A percentile compares a stretch with the other conserved stretches of the same genome.
Conservation (phyloP, 2,888 invertebrate genomes). For the Agrotis exclamationis region DNA sequence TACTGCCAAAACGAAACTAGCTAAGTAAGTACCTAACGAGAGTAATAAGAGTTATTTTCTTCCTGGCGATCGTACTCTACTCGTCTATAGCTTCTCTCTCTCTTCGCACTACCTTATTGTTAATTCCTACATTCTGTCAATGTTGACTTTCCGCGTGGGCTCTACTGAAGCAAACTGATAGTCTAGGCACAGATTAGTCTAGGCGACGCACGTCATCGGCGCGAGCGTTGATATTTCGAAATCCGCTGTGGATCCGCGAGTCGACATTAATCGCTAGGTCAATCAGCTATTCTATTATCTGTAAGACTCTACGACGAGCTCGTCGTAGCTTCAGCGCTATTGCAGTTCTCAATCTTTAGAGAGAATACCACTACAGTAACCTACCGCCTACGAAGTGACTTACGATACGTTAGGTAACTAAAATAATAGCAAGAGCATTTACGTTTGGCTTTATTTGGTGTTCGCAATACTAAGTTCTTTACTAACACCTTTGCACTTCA, state of each 20-base stretch:
- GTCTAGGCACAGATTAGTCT: too few relatives aligned
- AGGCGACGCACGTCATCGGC: too few relatives aligned
- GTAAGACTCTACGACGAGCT: too few relatives aligned
- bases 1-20: neutral
- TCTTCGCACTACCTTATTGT: neutral
- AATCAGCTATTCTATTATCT: too few relatives aligned
- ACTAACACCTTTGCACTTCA: conserved; percentile 76
- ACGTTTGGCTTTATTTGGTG: neutral
- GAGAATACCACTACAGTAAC: too few relatives aligned
- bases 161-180: neutral
- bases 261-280: too few relatives aligned
- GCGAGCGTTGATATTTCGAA: too few relatives aligned
- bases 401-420: neutral
- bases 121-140: neutral
- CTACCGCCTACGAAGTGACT: neutral
- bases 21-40: neutral
- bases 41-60: neutral
- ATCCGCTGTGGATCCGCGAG: neutral
- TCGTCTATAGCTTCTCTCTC: neutral
- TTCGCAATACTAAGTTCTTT: neutral
- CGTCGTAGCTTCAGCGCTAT: too few relatives aligned
- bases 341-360: too few relatives aligned
- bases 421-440: neutral
- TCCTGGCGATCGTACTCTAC: neutral
- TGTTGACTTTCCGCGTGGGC: neutral